A percentile compares a stretch with the other conserved stretches of the same genome.
Conservation (phyloP, 2,888 invertebrate genomes). For the Sphaerophoria rueppellii region DNA sequence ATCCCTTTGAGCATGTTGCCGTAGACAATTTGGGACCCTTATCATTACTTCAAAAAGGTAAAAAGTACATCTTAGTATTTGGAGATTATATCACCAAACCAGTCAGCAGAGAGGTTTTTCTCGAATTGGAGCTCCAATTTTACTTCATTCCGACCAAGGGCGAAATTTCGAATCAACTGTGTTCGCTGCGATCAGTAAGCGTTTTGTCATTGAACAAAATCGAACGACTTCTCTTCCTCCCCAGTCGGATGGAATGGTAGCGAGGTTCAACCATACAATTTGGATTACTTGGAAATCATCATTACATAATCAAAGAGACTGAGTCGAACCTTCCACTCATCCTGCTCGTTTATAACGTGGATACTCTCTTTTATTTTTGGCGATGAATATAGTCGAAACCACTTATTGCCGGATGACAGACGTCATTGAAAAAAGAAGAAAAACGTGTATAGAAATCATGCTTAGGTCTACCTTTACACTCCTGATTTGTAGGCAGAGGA, state of each 20-base stretch:
- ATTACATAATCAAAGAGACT: conserved; percentile 16
- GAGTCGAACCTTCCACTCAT: conserved; percentile 21
- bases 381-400: no score
- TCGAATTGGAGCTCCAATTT: background rate
- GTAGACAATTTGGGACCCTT: background rate
- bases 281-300: conserved; percentile 1
- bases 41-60: background rate
- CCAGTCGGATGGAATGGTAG: background rate
- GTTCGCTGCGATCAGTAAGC: background rate
- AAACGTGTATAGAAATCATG: no score
- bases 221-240: background rate
- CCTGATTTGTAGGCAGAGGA: no score
- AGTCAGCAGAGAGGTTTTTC: background rate
- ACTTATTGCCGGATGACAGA: no score
- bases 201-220: background rate
- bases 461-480: no score
- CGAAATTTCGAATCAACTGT: conserved; percentile 2
- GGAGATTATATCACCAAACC: background rate
- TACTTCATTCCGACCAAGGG: background rate
- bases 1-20: background rate
- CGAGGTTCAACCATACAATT: background rate
- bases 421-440: no score
- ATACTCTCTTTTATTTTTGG: no score
- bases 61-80: conserved; percentile 9
- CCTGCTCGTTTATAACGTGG: no score